Conservation (phyloP, 2,113 vertebrate species). For the Indri indri region DNA sequence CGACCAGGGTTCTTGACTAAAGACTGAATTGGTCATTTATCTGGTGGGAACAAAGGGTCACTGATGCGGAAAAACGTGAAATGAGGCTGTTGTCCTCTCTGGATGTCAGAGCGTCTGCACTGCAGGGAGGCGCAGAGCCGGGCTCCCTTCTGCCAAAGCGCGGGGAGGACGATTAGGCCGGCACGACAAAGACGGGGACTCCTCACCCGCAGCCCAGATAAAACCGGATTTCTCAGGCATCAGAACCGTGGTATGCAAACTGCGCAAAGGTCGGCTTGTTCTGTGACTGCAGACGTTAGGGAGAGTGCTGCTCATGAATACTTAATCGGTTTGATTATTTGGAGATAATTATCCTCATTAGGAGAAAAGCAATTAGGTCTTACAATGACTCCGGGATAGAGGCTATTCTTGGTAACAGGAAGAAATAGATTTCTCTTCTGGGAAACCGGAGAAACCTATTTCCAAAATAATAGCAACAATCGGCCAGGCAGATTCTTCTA, state of each 20-base stretch:
- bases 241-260: neutral
- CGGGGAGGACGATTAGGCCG: fast-evolving
- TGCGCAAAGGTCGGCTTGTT: neutral
- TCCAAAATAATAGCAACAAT: fast-evolving
- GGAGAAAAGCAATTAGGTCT: constrained; percentile 5
- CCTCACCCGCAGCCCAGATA: neutral
- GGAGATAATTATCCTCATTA: constrained; percentile 33
- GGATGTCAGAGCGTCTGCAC: fast-evolving
- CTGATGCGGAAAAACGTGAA: fast-evolving
- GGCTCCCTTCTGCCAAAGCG: fast-evolving
- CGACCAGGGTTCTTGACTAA: too few species aligned
- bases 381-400: neutral
- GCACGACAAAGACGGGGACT: fast-evolving
- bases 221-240: neutral
- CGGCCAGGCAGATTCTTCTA: fast-evolving
- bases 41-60: fast-evolving
- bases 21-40: fast-evolving
- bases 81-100: fast-evolving
- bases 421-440: too few species aligned
- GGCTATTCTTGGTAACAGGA: neutral
- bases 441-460: neutral
- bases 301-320: fast-evolving
- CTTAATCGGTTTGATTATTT: neutral
- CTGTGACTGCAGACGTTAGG: neutral
- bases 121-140: neutral